phyloP scores from a whole-genome alignment of 2,888 invertebrate genomes.

The Heliconius cydno region DNA sequence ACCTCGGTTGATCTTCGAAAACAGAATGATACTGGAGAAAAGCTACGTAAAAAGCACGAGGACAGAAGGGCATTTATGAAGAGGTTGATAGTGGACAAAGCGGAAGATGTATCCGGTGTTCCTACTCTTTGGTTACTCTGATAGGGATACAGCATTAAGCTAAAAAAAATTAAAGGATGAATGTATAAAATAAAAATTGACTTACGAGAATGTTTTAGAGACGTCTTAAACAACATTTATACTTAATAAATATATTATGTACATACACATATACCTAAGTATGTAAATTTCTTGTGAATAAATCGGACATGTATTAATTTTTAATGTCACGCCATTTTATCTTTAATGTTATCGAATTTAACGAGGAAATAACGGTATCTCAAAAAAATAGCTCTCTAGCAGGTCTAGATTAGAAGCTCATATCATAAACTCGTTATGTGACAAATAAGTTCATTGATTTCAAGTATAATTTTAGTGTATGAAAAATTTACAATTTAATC shows the following conservation, averaged over 20 bases:
- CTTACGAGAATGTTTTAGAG: neutral
- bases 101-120: too few relatives aligned
- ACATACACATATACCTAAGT: neutral
- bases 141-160: neutral
- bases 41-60: too few relatives aligned
- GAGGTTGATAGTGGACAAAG: neutral
- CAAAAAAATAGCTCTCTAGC: slow-evolving; percentile 9
- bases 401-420: neutral
- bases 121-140: too few relatives aligned
- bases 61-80: neutral
- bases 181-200: too few relatives aligned
- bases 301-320: neutral
- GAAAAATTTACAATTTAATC: too few relatives aligned
- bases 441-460: neutral
- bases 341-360: slow-evolving; percentile 13
- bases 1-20: too few relatives aligned
- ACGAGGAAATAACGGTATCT: slow-evolving; percentile 13
- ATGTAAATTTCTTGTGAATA: neutral
- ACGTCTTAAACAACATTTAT: neutral
- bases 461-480: too few relatives aligned
- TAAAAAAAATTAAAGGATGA: neutral
- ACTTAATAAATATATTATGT: neutral
- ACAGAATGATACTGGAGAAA: too few relatives aligned
- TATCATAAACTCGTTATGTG: slow-evolving; percentile 15
- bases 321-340: slow-evolving; percentile 4